phyloP scores from a whole-genome alignment of 2,888 invertebrate species.

The Xanthorhoe designata region DNA sequence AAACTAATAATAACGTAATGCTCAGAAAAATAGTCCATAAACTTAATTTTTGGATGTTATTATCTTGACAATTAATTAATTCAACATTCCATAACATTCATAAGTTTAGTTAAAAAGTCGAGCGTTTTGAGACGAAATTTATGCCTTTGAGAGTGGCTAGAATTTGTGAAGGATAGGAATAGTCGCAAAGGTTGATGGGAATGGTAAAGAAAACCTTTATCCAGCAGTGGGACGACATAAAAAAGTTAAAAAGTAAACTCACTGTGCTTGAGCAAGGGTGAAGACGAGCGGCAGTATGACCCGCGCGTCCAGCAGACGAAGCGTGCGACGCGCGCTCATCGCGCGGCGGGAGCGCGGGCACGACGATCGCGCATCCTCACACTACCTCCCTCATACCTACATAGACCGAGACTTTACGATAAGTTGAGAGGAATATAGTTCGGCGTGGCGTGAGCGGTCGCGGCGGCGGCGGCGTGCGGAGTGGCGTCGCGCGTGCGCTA shows the following conservation, averaged over 20 bases:
- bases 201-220: no score
- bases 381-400: slow-evolving; percentile 35
- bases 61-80: no score
- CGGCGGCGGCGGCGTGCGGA: slow-evolving; percentile 67
- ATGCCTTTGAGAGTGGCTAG: no score
- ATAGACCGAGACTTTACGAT: slow-evolving; percentile 18
- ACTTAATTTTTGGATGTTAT: no score
- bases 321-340: slow-evolving; percentile 77
- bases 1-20: no score
- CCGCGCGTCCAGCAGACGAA: slow-evolving; percentile 58
- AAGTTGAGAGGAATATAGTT: slow-evolving; percentile 35
- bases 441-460: slow-evolving; percentile 69
- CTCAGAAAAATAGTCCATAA: no score
- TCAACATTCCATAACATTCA: no score
- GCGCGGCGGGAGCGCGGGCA: slow-evolving; percentile 68
- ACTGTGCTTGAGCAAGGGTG: slow-evolving; percentile 68
- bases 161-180: no score
- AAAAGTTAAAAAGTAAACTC: slow-evolving; percentile 52
- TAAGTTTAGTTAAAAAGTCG: background rate
- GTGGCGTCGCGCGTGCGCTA: slow-evolving; percentile 82
- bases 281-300: slow-evolving; percentile 58
- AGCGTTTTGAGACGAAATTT: no score
- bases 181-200: no score
- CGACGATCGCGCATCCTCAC: slow-evolving; percentile 66
- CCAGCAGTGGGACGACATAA: no score